These are phyloP conservation scores for Pangasius djambal DNA, from an alignment of 2,797 vertebrate species.

Conservation along the genomic window DNA sequence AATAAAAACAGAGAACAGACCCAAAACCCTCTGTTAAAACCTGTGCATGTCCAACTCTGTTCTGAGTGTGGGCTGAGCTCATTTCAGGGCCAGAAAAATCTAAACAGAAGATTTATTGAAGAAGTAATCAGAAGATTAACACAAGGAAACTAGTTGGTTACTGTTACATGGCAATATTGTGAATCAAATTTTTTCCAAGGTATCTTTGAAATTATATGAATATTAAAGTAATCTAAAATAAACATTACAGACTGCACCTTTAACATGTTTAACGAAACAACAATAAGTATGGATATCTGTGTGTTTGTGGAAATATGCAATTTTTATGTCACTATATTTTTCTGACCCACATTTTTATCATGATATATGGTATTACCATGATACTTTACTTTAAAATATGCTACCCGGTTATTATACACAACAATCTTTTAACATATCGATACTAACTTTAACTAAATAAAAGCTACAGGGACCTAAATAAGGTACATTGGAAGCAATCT, in stretches of 20 bases:
- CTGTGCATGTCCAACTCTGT: background rate
- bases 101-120: background rate
- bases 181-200: too few species aligned
- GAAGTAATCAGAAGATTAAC: background rate
- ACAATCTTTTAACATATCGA: background rate
- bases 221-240: background rate
- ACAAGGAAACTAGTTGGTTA: background rate
- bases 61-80: background rate
- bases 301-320: background rate
- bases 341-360: background rate
- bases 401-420: background rate
- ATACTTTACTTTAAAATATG: background rate
- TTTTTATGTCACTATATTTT: background rate
- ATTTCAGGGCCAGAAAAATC: conserved; percentile 9
- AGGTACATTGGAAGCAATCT: background rate
- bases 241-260: background rate
- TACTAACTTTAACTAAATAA: background rate
- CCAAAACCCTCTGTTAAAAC: background rate
- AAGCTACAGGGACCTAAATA: background rate
- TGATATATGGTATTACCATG: background rate
- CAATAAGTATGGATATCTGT: background rate
- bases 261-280: background rate
- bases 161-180: background rate
- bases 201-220: background rate
- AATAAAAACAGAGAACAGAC: background rate